Evolutionary conservation across 2,888 invertebrate genomes (phyloP).

Genomic region (Hyposoter didymator): DNA sequence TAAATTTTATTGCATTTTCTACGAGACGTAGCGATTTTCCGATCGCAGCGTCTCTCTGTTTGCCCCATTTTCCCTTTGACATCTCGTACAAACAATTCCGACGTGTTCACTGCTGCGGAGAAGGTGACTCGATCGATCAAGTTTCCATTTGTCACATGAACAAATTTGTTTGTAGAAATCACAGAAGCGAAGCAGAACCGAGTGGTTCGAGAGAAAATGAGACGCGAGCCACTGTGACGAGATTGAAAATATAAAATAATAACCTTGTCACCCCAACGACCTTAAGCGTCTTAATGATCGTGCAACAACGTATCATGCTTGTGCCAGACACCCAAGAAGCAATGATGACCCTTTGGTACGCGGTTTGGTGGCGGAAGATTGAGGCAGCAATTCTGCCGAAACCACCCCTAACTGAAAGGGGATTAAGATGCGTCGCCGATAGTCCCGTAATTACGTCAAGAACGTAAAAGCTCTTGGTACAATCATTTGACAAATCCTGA

Average conservation of each 20-base stretch:
- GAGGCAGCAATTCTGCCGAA: slow-evolving; percentile 51
- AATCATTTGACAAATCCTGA: not conserved
- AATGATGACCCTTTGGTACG: slow-evolving; percentile 1
- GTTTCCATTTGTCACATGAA: slow-evolving; percentile 1
- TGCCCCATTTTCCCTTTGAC: not conserved
- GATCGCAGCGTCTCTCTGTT: not conserved
- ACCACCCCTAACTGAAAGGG: slow-evolving; percentile 15
- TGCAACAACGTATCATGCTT: slow-evolving; percentile 9
- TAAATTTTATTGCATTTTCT: not conserved
- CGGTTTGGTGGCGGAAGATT: slow-evolving; percentile 43
- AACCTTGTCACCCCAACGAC: not conserved
- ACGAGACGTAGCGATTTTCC: not conserved
- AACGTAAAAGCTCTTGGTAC: slow-evolving; percentile 44
- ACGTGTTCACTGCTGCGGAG: not conserved
- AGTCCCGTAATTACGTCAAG: slow-evolving; percentile 53
- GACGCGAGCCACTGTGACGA: not conserved
- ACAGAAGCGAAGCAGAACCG: not conserved
- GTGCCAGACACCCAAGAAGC: not conserved
- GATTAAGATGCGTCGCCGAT: slow-evolving; percentile 62
- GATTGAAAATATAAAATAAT: not conserved
- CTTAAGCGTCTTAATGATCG: not conserved
- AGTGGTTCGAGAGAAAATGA: not conserved
- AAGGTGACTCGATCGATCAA: slow-evolving; percentile 1
- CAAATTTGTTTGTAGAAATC: slow-evolving; percentile 6
- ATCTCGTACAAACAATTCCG: slow-evolving; percentile 7